Conservation (phyloP, 2,113 vertebrate species). For the Petromus typicus region DNA sequence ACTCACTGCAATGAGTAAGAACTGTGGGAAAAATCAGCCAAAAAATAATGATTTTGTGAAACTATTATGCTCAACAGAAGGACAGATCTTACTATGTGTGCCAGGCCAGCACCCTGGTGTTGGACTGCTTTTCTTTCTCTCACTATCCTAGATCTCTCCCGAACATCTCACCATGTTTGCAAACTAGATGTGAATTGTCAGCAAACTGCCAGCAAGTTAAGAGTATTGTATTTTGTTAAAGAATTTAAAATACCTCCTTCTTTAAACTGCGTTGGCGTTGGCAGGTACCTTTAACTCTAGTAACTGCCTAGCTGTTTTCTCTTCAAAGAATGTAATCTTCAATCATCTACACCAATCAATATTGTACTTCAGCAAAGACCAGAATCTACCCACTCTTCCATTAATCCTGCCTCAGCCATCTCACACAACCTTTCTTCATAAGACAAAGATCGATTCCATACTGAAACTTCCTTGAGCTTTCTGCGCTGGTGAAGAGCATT, state of each 20-base stretch:
- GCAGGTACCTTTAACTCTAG: slow-evolving; percentile 52
- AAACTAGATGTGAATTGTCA: background rate
- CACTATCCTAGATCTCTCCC: background rate
- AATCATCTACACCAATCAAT: slow-evolving; percentile 20
- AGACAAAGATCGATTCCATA: background rate
- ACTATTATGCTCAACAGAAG: background rate
- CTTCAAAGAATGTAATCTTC: slow-evolving; percentile 16
- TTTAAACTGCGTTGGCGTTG: background rate
- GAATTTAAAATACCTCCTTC: background rate
- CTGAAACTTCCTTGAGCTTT: background rate
- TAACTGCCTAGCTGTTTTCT: background rate
- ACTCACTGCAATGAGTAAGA: background rate
- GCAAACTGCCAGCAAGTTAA: background rate
- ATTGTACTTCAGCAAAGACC: background rate
- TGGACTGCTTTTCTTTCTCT: background rate
- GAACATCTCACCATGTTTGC: background rate
- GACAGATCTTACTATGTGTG: background rate
- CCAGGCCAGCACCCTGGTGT: background rate
- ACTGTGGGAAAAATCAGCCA: background rate
- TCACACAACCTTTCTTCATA: background rate
- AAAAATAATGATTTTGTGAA: background rate
- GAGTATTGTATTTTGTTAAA: background rate
- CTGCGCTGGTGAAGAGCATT: slow-evolving; percentile 16
- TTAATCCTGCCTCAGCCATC: background rate
- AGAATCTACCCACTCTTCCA: background rate